Evolutionary conservation across 1,140 invertebrate genomes (phyloP).

Genomic region (Cherax quadricarinatus): DNA sequence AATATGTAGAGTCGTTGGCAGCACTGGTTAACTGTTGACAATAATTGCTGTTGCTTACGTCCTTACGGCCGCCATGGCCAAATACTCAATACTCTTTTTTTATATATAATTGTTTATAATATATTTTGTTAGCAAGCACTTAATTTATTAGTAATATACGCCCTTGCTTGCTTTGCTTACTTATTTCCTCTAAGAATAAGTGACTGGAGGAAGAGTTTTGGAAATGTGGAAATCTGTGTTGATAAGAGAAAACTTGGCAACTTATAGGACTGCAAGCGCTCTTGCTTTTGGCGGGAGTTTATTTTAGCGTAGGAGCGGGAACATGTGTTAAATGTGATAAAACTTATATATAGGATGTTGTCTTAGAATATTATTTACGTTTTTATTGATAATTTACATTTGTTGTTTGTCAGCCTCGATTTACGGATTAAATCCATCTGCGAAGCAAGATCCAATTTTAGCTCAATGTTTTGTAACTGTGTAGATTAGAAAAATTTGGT

Average conservation of each 20-base stretch:
- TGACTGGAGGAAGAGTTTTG: constrained; percentile 50
- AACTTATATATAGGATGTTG: constrained; percentile 17
- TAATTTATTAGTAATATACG: background rate
- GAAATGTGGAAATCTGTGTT: constrained; percentile 70
- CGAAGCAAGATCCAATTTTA: constrained; percentile 58
- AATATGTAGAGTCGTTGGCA: constrained; percentile 44
- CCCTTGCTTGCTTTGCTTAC: background rate
- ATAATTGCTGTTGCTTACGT: constrained; percentile 68
- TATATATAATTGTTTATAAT: constrained; percentile 8
- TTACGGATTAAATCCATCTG: constrained; percentile 3
- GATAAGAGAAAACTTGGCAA: constrained; percentile 71
- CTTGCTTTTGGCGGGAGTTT: constrained; percentile 57
- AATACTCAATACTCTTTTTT: constrained; percentile 57
- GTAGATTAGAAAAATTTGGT: constrained; percentile 70
- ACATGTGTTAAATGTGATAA: constrained; percentile 53
- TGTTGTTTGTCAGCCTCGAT: background rate
- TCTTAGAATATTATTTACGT: constrained; percentile 9
- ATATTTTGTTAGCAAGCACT: background rate
- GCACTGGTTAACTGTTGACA: constrained; percentile 67
- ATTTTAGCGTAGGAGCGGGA: constrained; percentile 47
- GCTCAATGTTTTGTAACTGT: constrained; percentile 69
- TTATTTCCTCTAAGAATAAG: constrained; percentile 27
- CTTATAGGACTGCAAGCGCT: constrained; percentile 69
- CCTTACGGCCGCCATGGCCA: constrained; percentile 57
- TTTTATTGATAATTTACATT: background rate